Evolutionary conservation across 1,140 invertebrate genomes (phyloP), one percentile per base, ranked within the genome.

Genomic region (Bombus waltoni): DNA sequence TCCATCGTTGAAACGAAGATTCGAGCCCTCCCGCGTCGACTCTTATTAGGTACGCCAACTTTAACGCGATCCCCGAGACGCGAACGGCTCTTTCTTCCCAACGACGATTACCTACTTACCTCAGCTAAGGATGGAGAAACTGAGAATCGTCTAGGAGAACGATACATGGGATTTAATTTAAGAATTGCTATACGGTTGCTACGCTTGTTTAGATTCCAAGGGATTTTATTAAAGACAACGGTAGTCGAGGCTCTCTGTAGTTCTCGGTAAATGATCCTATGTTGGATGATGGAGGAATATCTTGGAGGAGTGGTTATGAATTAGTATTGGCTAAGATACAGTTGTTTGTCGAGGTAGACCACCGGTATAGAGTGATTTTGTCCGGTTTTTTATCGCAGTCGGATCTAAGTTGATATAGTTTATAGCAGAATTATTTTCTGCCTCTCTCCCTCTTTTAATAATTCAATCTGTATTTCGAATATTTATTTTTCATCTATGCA

Each of bases 1-100:
- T 73, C 38, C 53, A 25, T 53, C 44, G 32, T 3, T 81, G 78
- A 76, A 81, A 81, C 88, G 78, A 87, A 89, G 87, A 89, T 87
- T 70, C 59, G 47, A 65, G 15, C 57, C 15, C n/a, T 85, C 71
- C 28, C 72, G 53, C 83, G 76, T 85, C 75, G 57, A 70, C 42
- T 65, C 76, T 83, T 82, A 79, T 90, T 73, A 53, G 47, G 18
- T 53, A 83, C 80, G 44, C 32, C 44, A 57, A 87, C 22, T 87
- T 40, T n/a, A 62, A 66, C 59, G 18, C 78, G 47, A 72, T 71
- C 47, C 22, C 40, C 15, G 35, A 72, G 59, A 65, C 68, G 35
- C 73, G 35, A 35, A 47, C 66, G 42, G 22, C 57, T 38, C 57
- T 42, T 28, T 38, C 72, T 40, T 40, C 38, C 38, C 38, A 44